phyloP scores from a whole-genome alignment of 2,797 vertebrate species.

The Cynodonichthys magdalenae region DNA sequence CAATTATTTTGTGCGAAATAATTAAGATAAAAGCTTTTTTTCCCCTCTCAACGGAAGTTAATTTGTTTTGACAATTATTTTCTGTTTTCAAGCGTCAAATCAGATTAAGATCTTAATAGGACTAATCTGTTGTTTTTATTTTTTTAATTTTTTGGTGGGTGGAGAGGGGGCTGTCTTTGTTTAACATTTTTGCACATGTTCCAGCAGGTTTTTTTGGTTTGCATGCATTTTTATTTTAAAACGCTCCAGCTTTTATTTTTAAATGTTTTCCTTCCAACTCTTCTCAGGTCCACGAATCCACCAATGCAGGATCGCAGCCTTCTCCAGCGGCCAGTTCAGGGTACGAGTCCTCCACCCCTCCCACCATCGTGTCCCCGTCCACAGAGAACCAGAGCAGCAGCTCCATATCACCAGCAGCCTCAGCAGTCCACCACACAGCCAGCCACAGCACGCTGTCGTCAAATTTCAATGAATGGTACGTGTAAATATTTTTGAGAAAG shows the following conservation, averaged over 20 bases:
- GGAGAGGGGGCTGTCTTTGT: conserved; percentile 17
- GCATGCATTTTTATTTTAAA: conserved; percentile 9
- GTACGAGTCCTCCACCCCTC: conserved; percentile 98
- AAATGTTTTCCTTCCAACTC: not conserved
- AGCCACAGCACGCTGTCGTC: conserved; percentile 98
- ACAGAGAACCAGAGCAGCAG: conserved; percentile 97
- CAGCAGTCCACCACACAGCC: conserved; percentile 95
- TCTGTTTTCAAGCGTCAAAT: conserved; percentile 57
- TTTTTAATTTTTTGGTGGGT: not conserved
- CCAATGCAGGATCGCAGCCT: conserved; percentile 92
- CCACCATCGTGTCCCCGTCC: conserved; percentile 97
- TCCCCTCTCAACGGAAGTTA: conserved; percentile 17
- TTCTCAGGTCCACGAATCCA: conserved; percentile 94
- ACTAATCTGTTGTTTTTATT: conserved; percentile 39
- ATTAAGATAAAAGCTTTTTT: too few species aligned
- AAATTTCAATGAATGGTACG: conserved; percentile 99
- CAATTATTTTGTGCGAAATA: too few species aligned
- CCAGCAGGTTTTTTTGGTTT: conserved; percentile 26
- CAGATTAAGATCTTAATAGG: conserved; percentile 59
- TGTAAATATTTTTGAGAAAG: conserved; percentile 89
- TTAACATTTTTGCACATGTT: conserved; percentile 26
- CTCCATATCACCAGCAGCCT: conserved; percentile 96
- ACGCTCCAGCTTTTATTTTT: not conserved
- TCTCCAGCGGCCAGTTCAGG: conserved; percentile 98
- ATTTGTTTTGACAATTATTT: conserved; percentile 50